Percentiles rank a stretch among this genome's conserved stretches.
These are phyloP conservation scores for Herpailurus yagouaroundi DNA, from an alignment of 2,113 vertebrate species.

Conservation along the genomic window DNA sequence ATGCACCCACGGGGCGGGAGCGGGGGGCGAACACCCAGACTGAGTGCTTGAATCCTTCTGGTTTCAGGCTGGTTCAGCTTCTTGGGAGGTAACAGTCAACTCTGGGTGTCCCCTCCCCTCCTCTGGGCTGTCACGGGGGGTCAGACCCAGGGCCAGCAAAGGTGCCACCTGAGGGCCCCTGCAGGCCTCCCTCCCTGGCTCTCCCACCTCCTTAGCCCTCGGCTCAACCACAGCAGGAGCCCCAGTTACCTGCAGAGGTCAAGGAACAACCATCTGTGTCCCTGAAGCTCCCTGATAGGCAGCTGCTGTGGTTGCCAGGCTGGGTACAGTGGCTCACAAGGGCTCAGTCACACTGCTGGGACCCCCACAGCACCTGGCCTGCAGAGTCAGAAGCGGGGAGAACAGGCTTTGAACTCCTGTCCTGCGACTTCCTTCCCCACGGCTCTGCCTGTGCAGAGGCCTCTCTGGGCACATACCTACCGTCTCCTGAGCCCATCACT, in stretches of 20 bases:
- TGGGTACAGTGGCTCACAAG: too few relatives aligned
- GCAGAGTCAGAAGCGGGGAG: neutral
- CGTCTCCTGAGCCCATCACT: neutral
- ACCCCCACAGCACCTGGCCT: neutral
- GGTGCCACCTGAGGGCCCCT: neutral
- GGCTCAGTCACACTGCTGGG: neutral
- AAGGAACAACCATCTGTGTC: neutral
- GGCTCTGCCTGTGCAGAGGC: neutral
- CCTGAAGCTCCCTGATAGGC: neutral
- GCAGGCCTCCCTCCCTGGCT: neutral
- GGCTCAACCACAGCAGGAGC: fast-evolving
- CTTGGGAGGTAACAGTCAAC: too few relatives aligned
- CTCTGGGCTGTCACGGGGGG: neutral
- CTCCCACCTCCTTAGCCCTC: too few relatives aligned
- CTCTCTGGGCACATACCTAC: fast-evolving
- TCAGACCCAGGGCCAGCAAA: fast-evolving
- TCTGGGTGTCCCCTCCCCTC: neutral
- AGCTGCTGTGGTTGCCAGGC: neutral
- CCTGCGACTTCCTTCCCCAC: neutral
- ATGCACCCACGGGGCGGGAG: too few relatives aligned
- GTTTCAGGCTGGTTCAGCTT: neutral
- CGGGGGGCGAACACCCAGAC: neutral
- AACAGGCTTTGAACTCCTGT: neutral
- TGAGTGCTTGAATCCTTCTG: neutral
- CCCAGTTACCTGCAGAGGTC: fast-evolving